phyloP scores from a whole-genome alignment of 2,888 invertebrate species.

The Salticus scenicus region DNA sequence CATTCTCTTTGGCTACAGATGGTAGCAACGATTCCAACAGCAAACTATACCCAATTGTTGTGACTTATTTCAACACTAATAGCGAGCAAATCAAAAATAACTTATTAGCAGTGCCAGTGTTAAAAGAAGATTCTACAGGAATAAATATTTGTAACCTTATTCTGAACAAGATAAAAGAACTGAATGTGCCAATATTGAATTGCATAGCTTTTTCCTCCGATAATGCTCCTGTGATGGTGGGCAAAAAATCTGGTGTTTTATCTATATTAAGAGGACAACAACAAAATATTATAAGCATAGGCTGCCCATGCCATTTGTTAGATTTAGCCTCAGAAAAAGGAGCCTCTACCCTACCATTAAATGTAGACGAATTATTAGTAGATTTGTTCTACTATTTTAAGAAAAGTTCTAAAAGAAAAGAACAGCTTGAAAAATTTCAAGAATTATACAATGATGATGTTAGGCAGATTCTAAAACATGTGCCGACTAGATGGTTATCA shows the following conservation, averaged over 20 bases:
- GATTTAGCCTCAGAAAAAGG: constrained; percentile 10
- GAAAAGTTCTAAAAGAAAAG: not conserved
- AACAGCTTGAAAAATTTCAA: not conserved
- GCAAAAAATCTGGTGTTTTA: not conserved
- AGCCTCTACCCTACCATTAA: not conserved
- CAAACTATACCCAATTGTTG: constrained; percentile 2
- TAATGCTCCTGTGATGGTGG: constrained; percentile 3
- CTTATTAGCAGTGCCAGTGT: not conserved
- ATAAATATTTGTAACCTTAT: not conserved
- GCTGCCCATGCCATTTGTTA: constrained; percentile 3
- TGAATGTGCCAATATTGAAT: not conserved
- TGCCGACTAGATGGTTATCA: not conserved
- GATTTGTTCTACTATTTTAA: constrained; percentile 10
- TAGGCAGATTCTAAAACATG: not conserved
- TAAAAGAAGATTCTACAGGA: not conserved
- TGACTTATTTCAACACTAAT: not conserved
- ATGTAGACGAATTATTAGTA: constrained; percentile 13
- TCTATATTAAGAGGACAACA: not conserved
- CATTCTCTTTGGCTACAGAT: not conserved
- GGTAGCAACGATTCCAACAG: not conserved
- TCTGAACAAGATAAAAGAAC: not conserved
- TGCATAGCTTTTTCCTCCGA: not conserved
- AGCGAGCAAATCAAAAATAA: not conserved
- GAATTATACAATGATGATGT: not conserved
- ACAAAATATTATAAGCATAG: not conserved